A percentile compares a stretch with the other conserved stretches of the same genome.
phyloP scores from a whole-genome alignment of 2,113 vertebrate species.

The Epinephelus lanceolatus region DNA sequence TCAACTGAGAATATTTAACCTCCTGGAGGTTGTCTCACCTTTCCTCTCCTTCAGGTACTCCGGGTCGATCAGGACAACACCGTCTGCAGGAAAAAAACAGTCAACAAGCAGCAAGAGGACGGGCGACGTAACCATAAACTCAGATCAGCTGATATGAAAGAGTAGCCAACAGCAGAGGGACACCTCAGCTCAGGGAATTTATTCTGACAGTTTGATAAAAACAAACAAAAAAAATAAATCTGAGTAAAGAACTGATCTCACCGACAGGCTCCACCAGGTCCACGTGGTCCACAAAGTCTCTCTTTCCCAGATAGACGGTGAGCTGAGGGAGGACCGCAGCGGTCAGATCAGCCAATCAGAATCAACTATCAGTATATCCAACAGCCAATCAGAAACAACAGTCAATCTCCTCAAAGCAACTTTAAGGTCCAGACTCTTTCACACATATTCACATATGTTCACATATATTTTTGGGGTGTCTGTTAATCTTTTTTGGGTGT shows the following conservation, averaged over 20 bases:
- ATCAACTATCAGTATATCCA: neutral
- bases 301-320: constrained; percentile 87
- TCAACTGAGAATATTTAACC: too few species aligned
- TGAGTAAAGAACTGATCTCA: constrained; percentile 55
- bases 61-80: constrained; percentile 95
- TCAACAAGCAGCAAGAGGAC: neutral
- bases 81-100: constrained; percentile 85
- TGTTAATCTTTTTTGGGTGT: too few species aligned
- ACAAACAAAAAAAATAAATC: neutral
- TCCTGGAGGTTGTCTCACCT: constrained; percentile 82
- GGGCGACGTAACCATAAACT: neutral
- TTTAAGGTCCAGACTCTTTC: neutral
- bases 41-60: constrained; percentile 97
- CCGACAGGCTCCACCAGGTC: constrained; percentile 86
- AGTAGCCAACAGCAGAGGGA: neutral
- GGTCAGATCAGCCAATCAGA: constrained; percentile 13
- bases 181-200: too few species aligned
- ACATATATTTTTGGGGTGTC: neutral
- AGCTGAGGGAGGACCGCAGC: constrained; percentile 70
- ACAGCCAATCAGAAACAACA: neutral
- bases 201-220: neutral
- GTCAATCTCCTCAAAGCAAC: neutral
- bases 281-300: constrained; percentile 88
- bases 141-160: neutral
- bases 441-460: neutral